Conservation (phyloP, 2,797 vertebrate species). For the Onychomys arenicola region DNA sequence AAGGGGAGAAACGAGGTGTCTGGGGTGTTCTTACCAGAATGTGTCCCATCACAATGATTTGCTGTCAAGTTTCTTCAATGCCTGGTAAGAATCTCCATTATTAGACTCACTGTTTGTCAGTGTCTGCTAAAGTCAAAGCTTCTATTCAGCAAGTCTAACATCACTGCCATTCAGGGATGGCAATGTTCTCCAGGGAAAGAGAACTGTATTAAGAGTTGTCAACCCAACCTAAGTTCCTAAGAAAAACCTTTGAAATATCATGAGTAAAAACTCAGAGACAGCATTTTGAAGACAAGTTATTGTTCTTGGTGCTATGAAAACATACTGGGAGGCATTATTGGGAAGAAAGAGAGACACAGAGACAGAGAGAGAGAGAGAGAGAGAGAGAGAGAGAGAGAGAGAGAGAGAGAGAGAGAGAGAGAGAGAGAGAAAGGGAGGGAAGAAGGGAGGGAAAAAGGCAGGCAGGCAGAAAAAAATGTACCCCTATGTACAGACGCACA, state of each 20-base stretch:
- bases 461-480: not conserved
- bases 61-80: conserved; percentile 33
- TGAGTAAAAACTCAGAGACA: conserved; percentile 36
- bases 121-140: conserved; percentile 25
- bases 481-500: not conserved
- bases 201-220: not conserved
- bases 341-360: not conserved
- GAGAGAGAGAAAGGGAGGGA: fast-evolving
- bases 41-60: too few species aligned
- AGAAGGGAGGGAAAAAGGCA: not conserved
- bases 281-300: conserved; percentile 26
- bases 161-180: not conserved
- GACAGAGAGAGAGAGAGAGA: fast-evolving
- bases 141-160: conserved; percentile 7
- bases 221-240: conserved; percentile 34
- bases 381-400: not conserved
- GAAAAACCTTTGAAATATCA: conserved; percentile 24
- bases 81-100: conserved; percentile 20
- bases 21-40: too few species aligned
- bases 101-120: not conserved
- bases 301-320: conserved; percentile 2
- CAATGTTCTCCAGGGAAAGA: not conserved
- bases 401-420: fast-evolving
- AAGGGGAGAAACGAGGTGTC: conserved; percentile 4
- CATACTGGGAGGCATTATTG: not conserved